Evolutionary conservation across 2,888 invertebrate species (phyloP).

Genomic region (Nephrotoma guestfalica): DNA sequence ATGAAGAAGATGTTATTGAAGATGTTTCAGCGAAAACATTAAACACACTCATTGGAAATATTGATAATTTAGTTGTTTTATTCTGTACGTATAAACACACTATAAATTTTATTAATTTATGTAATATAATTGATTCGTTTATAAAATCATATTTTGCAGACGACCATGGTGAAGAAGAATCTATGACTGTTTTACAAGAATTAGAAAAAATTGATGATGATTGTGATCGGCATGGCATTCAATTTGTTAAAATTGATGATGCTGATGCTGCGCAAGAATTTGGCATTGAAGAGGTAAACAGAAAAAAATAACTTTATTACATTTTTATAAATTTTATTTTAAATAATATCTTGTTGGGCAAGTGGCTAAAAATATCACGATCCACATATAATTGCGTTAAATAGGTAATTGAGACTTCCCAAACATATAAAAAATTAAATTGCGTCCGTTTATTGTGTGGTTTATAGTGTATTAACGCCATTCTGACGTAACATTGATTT

Average conservation of each 20-base stretch:
- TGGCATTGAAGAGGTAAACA: conserved; percentile 49
- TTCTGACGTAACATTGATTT: too few relatives aligned
- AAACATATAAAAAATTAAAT: neutral
- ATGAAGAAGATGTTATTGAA: conserved; percentile 87
- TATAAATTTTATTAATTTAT: neutral
- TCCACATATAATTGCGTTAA: neutral
- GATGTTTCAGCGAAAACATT: conserved; percentile 85
- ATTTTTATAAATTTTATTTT: neutral
- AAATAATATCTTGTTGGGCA: neutral
- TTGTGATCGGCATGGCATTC: conserved; percentile 81
- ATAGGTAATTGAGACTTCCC: neutral
- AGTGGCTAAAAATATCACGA: neutral
- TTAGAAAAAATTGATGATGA: conserved; percentile 89
- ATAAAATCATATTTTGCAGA: conserved; percentile 38
- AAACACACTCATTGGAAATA: conserved; percentile 72
- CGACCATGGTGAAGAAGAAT: conserved; percentile 79
- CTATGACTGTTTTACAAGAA: conserved; percentile 70
- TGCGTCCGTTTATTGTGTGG: neutral
- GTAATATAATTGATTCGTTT: neutral
- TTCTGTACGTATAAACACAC: conserved; percentile 57
- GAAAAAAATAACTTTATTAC: neutral
- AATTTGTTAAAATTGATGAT: conserved; percentile 88
- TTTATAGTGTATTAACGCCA: neutral
- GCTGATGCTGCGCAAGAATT: conserved; percentile 67
- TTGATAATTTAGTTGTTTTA: conserved; percentile 81